Percentiles rank a stretch among this genome's conserved stretches.
Conservation (phyloP, 1,140 invertebrate species). For the Diabrotica virgifera region DNA sequence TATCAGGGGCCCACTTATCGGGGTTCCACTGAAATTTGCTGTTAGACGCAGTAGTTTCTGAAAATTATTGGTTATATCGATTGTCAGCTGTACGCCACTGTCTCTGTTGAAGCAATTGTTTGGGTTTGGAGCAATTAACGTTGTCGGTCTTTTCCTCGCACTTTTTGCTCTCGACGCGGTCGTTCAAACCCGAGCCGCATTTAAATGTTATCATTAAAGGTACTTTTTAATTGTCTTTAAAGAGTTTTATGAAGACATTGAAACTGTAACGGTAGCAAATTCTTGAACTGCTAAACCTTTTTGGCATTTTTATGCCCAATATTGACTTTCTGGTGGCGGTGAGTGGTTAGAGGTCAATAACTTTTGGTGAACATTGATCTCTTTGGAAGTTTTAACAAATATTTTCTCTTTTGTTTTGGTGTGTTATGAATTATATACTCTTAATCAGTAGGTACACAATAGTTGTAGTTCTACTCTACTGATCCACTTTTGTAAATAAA, state of each 20-base stretch:
- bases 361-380: neutral
- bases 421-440: no score
- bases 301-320: conserved; percentile 11
- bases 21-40: no score
- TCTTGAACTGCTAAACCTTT: conserved; percentile 4
- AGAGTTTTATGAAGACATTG: conserved; percentile 31
- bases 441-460: no score
- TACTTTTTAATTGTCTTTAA: conserved; percentile 27
- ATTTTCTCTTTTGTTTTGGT: no score
- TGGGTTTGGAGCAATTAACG: conserved; percentile 26
- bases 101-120: conserved; percentile 22
- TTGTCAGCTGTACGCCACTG: conserved; percentile 7
- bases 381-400: no score
- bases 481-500: no score
- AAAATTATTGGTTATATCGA: no score
- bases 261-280: conserved; percentile 22
- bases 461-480: no score
- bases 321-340: neutral
- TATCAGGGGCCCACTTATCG: no score
- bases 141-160: conserved; percentile 23
- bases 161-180: conserved; percentile 20
- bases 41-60: no score
- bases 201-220: conserved; percentile 33
- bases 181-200: conserved; percentile 23
- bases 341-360: conserved; percentile 10